A percentile compares a stretch with the other conserved stretches of the same genome.
Evolutionary conservation across 2,888 invertebrate genomes (phyloP).

Genomic region (Acleris literana): DNA sequence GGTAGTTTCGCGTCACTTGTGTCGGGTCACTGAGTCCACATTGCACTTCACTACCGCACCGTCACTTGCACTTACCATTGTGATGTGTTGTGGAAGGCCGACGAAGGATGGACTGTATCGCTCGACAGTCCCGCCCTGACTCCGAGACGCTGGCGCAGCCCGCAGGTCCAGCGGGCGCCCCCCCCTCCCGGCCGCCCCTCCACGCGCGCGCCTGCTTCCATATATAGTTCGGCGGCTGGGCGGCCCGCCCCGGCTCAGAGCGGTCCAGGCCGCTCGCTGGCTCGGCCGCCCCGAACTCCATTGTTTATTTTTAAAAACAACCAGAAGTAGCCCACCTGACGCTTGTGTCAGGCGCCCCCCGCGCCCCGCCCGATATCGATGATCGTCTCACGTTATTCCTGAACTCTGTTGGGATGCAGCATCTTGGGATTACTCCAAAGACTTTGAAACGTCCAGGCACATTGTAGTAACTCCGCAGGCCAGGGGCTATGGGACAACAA

Average conservation of each 20-base stretch:
- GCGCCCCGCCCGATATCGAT: slow-evolving; percentile 20
- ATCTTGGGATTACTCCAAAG: not conserved
- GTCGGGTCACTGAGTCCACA: slow-evolving; percentile 47
- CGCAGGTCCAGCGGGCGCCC: slow-evolving; percentile 57
- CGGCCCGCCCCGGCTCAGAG: slow-evolving; percentile 66
- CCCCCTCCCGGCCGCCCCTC: slow-evolving; percentile 50
- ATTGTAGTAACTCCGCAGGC: not conserved
- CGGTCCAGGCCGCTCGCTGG: slow-evolving; percentile 53
- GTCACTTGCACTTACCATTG: slow-evolving; percentile 75
- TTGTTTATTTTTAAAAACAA: slow-evolving; percentile 67
- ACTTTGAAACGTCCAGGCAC: not conserved
- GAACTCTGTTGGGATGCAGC: slow-evolving; percentile 24
- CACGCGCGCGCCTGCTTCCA: slow-evolving; percentile 61
- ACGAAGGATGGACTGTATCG: slow-evolving; percentile 80
- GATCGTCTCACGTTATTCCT: slow-evolving; percentile 30
- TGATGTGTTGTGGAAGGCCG: slow-evolving; percentile 75
- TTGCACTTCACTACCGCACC: slow-evolving; percentile 49
- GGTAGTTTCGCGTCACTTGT: slow-evolving; percentile 9
- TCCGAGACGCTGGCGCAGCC: slow-evolving; percentile 67
- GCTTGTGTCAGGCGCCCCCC: slow-evolving; percentile 32
- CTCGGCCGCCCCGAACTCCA: slow-evolving; percentile 54
- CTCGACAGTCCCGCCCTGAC: slow-evolving; percentile 82
- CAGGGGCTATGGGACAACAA: not conserved
- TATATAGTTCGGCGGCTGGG: slow-evolving; percentile 78
- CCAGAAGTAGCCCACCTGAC: slow-evolving; percentile 58